Conservation (phyloP, 2,888 invertebrate species). For the Sarcophaga rosellei region DNA sequence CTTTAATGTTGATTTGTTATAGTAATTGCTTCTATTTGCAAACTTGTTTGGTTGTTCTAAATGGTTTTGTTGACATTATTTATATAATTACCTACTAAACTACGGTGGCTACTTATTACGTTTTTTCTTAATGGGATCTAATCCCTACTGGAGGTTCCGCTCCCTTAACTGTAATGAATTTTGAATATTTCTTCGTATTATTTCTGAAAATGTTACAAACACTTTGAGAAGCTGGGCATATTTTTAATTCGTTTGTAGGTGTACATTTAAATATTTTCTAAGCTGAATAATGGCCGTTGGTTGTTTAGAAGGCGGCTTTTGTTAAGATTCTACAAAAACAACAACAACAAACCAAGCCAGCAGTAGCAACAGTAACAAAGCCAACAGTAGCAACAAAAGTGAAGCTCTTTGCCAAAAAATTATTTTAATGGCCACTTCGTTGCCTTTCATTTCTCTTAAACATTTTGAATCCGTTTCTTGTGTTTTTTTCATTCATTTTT, state of each 20-base stretch:
- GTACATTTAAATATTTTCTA: constrained; percentile 25
- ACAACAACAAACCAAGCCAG: constrained; percentile 16
- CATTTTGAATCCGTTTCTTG: neutral
- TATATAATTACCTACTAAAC: no score
- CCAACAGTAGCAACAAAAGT: constrained; percentile 33
- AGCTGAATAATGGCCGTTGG: constrained; percentile 42
- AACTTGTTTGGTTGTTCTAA: no score
- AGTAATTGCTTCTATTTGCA: no score
- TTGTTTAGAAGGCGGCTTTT: constrained; percentile 32
- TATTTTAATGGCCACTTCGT: constrained; percentile 76
- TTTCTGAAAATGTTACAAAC: no score
- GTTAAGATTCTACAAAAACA: constrained; percentile 38
- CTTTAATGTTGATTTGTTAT: no score
- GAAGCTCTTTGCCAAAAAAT: constrained; percentile 70
- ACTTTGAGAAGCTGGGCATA: neutral
- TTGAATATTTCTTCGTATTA: no score
- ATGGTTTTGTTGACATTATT: no score
- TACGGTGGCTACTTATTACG: no score
- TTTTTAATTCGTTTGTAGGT: constrained; percentile 14
- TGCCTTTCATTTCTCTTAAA: constrained; percentile 60
- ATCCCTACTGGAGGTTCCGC: no score
- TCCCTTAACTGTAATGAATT: no score
- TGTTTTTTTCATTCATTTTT: neutral
- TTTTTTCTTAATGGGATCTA: no score
- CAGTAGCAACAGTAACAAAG: neutral